Conservation (phyloP, 2,797 vertebrate genomes). For the Gorsachius magnificus region DNA sequence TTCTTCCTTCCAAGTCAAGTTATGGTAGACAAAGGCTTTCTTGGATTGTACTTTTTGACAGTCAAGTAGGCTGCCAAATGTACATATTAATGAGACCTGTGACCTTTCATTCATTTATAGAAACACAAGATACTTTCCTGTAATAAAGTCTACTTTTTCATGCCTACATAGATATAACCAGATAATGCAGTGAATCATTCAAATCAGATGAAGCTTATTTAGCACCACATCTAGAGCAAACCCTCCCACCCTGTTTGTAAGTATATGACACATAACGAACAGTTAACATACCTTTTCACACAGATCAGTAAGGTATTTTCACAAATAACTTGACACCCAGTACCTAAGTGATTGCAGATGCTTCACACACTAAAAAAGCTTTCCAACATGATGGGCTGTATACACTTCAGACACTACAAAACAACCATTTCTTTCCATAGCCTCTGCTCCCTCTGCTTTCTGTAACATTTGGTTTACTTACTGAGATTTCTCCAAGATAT, state of each 20-base stretch:
- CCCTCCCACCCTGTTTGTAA: neutral
- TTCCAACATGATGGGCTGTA: neutral
- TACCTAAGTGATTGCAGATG: neutral
- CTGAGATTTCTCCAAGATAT: conserved; percentile 90
- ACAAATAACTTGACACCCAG: neutral
- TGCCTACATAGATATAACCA: neutral
- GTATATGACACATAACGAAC: neutral
- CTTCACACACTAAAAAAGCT: neutral
- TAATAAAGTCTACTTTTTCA: neutral
- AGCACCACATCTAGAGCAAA: neutral
- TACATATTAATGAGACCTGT: neutral
- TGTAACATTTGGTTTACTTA: conserved; percentile 76
- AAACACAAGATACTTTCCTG: neutral
- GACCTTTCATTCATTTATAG: neutral
- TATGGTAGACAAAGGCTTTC: neutral
- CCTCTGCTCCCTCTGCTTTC: neutral
- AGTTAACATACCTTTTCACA: neutral
- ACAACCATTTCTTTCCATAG: neutral
- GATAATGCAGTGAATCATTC: neutral
- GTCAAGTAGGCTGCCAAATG: neutral
- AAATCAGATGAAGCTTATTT: neutral
- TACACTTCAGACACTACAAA: neutral
- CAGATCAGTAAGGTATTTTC: neutral
- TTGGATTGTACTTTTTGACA: neutral
- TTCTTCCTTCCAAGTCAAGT: neutral